These are phyloP conservation scores for Cnemophilus loriae DNA, from an alignment of 2,113 vertebrate species.

Conservation along the genomic window DNA sequence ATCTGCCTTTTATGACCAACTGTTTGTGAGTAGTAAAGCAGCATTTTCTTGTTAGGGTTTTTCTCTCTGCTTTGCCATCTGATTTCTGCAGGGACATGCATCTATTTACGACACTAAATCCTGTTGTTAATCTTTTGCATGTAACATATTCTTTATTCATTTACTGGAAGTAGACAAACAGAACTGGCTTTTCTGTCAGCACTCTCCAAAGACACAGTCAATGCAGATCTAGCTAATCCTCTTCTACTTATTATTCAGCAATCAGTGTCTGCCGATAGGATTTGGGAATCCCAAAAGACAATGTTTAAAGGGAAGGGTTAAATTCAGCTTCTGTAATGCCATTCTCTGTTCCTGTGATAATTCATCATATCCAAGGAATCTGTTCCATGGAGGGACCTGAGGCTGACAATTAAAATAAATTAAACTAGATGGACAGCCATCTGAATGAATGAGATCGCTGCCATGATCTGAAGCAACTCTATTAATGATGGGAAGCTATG, in stretches of 20 bases:
- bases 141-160: conserved; percentile 26
- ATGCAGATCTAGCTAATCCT: conserved; percentile 44
- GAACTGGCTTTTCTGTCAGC: conserved; percentile 5
- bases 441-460: neutral
- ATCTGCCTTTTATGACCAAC: conserved; percentile 26
- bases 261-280: conserved; percentile 29
- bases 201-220: conserved; percentile 36
- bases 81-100: conserved; percentile 40
- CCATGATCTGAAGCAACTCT: conserved; percentile 19
- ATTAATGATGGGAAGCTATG: conserved; percentile 20
- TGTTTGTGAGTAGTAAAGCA: conserved; percentile 12
- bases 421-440: conserved; percentile 16
- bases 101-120: conserved; percentile 51
- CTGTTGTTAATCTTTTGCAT: conserved; percentile 18
- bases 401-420: conserved; percentile 46
- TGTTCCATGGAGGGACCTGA: neutral
- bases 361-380: conserved; percentile 24
- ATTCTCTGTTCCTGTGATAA: neutral
- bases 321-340: conserved; percentile 23
- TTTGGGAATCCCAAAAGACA: conserved; percentile 23
- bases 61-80: conserved; percentile 16
- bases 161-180: conserved; percentile 30
- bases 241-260: conserved; percentile 49
- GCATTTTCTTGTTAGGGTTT: neutral
- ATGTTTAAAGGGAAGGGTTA: conserved; percentile 39